phyloP scores from a whole-genome alignment of 2,113 vertebrate genomes.

The Otocyon megalotis region DNA sequence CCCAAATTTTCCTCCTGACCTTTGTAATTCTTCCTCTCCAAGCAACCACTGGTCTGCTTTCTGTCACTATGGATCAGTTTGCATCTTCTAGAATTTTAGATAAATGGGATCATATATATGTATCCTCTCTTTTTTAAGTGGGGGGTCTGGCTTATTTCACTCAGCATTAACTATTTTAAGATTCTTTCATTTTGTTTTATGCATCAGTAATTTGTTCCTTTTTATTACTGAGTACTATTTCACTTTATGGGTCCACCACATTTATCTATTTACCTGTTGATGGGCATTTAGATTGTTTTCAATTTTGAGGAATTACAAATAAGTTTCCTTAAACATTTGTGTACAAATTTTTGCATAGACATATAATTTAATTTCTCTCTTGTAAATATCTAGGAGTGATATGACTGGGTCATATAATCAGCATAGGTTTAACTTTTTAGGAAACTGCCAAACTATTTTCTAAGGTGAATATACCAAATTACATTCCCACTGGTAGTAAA shows the following conservation, averaged over 20 bases:
- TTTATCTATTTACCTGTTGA: neutral
- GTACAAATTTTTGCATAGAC: neutral
- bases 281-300: neutral
- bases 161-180: constrained; percentile 10
- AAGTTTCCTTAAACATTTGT: neutral
- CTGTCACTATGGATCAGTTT: neutral
- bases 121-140: neutral
- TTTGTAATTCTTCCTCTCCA: neutral
- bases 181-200: neutral
- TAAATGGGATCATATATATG: neutral
- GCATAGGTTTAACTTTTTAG: neutral
- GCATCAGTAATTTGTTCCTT: neutral
- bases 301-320: neutral
- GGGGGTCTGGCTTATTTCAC: neutral
- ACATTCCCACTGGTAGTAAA: neutral
- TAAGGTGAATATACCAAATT: neutral
- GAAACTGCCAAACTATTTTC: neutral
- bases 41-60: neutral
- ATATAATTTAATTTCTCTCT: neutral
- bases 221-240: neutral
- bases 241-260: neutral
- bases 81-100: constrained; percentile 3
- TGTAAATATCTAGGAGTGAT: neutral
- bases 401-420: neutral
- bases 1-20: neutral